Conservation (phyloP, 2,797 vertebrate species). For the Takifugu ocellatus region DNA sequence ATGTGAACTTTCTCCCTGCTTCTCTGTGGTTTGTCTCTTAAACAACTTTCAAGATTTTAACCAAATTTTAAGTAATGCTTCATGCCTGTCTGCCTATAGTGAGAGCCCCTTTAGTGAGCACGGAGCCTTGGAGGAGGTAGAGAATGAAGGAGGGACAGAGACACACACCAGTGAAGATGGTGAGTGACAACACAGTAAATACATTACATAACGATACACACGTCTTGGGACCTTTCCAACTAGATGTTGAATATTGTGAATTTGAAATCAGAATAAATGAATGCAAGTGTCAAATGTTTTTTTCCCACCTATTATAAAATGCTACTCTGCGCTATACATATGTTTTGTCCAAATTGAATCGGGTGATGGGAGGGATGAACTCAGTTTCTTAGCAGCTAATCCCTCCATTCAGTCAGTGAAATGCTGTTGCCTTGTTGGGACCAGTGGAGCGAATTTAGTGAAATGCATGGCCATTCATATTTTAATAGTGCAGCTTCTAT, state of each 20-base stretch:
- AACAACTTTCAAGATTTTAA: slow-evolving; percentile 4
- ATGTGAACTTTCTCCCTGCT: slow-evolving; percentile 19
- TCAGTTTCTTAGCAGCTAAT: slow-evolving; percentile 50
- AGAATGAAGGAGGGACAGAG: slow-evolving; percentile 90
- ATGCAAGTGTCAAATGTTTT: neutral
- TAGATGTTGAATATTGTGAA: no score
- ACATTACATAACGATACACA: neutral
- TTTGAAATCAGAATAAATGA: neutral
- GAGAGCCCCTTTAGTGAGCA: slow-evolving; percentile 98
- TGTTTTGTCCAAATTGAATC: neutral
- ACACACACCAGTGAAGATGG: slow-evolving; percentile 96
- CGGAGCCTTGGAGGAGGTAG: slow-evolving; percentile 91
- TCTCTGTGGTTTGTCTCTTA: slow-evolving; percentile 3
- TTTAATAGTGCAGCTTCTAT: slow-evolving; percentile 51
- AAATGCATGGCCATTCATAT: slow-evolving; percentile 61
- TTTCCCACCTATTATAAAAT: neutral
- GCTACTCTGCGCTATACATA: neutral
- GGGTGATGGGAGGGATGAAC: no score
- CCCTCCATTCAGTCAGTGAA: slow-evolving; percentile 56
- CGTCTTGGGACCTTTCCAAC: neutral
- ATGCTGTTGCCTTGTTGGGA: slow-evolving; percentile 51
- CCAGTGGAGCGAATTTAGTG: slow-evolving; percentile 26
- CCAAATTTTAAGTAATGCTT: neutral
- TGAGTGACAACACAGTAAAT: slow-evolving; percentile 59
- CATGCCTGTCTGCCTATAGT: slow-evolving; percentile 62